A percentile compares a stretch with the other conserved stretches of the same genome.
These are phyloP conservation scores for Hirtodrosophila trivittata DNA, from an alignment of 2,888 invertebrate species.

Conservation along the genomic window DNA sequence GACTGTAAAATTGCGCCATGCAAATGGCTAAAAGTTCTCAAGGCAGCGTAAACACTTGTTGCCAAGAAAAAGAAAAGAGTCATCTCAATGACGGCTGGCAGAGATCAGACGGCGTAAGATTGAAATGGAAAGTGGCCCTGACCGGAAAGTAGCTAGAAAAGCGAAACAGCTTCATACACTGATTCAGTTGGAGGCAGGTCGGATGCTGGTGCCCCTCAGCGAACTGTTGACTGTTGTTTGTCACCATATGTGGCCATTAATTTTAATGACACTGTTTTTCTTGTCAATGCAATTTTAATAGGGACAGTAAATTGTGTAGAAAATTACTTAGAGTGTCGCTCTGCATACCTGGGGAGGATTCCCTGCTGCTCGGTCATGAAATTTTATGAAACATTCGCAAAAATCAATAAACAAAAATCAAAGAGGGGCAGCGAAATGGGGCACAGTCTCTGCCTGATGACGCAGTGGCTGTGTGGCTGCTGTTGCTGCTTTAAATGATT, in stretches of 20 bases:
- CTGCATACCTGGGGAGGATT: background rate
- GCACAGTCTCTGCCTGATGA: slow-evolving; percentile 43
- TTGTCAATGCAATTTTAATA: background rate
- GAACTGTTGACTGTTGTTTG: slow-evolving; percentile 20
- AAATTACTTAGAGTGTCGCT: background rate
- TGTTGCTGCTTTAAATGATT: slow-evolving; percentile 49
- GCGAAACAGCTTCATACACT: slow-evolving; percentile 25
- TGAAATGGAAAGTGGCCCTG: slow-evolving; percentile 78
- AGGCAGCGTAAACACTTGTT: slow-evolving; percentile 30
- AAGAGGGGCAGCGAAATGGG: slow-evolving; percentile 32
- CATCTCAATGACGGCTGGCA: slow-evolving; percentile 51
- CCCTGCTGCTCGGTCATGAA: slow-evolving; percentile 11
- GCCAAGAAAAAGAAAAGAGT: slow-evolving; percentile 15
- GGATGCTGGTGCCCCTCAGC: slow-evolving; percentile 22
- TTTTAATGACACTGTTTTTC: slow-evolving; percentile 50
- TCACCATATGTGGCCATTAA: slow-evolving; percentile 44
- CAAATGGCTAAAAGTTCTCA: slow-evolving; percentile 43
- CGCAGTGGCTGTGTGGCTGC: slow-evolving; percentile 44
- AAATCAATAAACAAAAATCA: slow-evolving; percentile 20
- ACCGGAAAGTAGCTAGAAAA: slow-evolving; percentile 60
- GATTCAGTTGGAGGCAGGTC: slow-evolving; percentile 8
- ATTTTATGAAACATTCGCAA: slow-evolving; percentile 25
- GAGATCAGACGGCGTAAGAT: slow-evolving; percentile 42
- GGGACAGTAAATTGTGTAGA: background rate
- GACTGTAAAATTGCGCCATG: slow-evolving; percentile 13